These are phyloP conservation scores for Caenorhabditis sp. DNA, from an alignment of 2,888 invertebrate genomes.

Conservation along the genomic window DNA sequence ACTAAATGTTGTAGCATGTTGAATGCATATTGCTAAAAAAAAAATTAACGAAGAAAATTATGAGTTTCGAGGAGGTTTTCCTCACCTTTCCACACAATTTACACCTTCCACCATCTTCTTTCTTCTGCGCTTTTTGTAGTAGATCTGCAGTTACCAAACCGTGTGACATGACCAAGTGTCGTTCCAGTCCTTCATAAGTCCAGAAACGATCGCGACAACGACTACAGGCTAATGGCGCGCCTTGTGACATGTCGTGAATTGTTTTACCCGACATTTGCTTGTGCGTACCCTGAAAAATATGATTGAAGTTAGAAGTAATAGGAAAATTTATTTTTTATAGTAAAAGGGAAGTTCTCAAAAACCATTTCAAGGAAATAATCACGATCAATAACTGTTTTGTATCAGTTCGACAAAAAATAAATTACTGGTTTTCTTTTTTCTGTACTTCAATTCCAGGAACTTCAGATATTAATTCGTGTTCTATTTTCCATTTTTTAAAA, in stretches of 20 bases:
- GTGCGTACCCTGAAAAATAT: constrained; percentile 50
- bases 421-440: too few relatives aligned
- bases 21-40: constrained; percentile 69
- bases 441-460: too few relatives aligned
- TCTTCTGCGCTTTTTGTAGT: constrained; percentile 93
- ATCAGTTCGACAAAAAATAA: too few relatives aligned
- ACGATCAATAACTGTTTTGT: too few relatives aligned
- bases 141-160: constrained; percentile 93
- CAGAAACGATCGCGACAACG: constrained; percentile 78
- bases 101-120: constrained; percentile 91
- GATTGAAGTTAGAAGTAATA: not conserved
- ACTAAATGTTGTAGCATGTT: constrained; percentile 71
- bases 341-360: too few relatives aligned
- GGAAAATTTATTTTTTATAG: too few relatives aligned
- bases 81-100: constrained; percentile 89
- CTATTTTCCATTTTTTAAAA: too few relatives aligned
- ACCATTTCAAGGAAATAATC: too few relatives aligned
- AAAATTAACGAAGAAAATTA: not conserved
- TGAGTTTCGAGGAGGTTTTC: not conserved
- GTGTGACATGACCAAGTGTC: constrained; percentile 91
- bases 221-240: constrained; percentile 68
- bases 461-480: too few relatives aligned
- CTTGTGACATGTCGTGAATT: constrained; percentile 60
- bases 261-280: constrained; percentile 60
- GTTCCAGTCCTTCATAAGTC: constrained; percentile 92